A percentile compares a stretch with the other conserved stretches of the same genome.
phyloP scores from a whole-genome alignment of 2,113 vertebrate species.

The Spheniscus mendiculus region DNA sequence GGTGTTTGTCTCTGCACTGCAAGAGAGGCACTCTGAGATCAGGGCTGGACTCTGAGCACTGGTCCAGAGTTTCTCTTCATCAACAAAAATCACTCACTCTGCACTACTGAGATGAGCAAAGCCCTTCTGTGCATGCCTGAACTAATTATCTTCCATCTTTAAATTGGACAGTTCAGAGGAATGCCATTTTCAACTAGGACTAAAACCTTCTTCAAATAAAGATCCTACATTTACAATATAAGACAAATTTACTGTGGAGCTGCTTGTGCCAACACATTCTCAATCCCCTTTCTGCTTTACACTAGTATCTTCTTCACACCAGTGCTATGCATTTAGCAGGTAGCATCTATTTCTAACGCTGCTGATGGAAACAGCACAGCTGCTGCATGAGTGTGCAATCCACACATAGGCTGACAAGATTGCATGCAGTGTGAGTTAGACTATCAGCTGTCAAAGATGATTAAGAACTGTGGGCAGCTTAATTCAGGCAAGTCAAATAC shows the following conservation, averaged over 20 bases:
- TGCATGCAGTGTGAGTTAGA: background rate
- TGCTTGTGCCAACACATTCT: background rate
- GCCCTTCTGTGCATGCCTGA: background rate
- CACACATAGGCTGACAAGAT: background rate
- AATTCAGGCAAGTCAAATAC: background rate
- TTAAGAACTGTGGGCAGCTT: slow-evolving; percentile 7
- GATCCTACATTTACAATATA: background rate
- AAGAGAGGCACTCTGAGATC: background rate
- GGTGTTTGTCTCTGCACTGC: background rate
- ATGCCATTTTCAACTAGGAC: background rate
- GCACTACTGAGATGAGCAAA: background rate
- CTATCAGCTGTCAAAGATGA: background rate
- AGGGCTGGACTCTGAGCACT: background rate
- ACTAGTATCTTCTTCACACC: background rate
- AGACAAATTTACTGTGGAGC: background rate
- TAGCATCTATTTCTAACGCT: background rate
- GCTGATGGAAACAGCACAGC: background rate
- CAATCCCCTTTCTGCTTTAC: background rate
- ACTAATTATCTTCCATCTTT: background rate
- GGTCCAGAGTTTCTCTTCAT: background rate
- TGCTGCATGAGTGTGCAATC: background rate
- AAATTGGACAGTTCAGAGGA: background rate
- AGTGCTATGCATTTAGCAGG: background rate
- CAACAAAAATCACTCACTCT: background rate
- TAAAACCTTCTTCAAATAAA: background rate